Percentiles rank a stretch among this genome's conserved stretches.
phyloP scores from a whole-genome alignment of 2,113 vertebrate species.

The Poeciliopsis prolifica region DNA sequence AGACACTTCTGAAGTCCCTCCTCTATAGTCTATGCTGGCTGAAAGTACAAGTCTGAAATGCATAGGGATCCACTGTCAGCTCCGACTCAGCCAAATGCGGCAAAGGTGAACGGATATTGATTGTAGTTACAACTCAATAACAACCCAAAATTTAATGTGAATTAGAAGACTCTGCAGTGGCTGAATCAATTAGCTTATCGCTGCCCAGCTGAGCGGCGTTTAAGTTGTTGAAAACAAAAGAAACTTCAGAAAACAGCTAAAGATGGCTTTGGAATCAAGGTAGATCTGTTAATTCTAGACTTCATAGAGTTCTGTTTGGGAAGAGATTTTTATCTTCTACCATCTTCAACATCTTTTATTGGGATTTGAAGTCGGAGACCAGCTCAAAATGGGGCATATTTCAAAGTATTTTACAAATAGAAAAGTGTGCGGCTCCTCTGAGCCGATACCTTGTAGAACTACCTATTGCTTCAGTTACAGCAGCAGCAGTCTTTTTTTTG shows the following conservation, averaged over 20 bases:
- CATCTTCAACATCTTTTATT: neutral
- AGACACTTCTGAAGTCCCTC: neutral
- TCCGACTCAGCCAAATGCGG: neutral
- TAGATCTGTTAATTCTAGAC: neutral
- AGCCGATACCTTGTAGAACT: no score
- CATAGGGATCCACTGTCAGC: neutral
- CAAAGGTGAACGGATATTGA: neutral
- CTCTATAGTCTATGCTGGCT: neutral
- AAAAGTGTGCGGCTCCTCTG: no score
- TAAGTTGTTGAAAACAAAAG: neutral
- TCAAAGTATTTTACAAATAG: no score
- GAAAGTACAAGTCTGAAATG: neutral
- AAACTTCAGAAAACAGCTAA: neutral
- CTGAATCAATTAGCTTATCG: neutral
- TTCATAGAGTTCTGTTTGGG: neutral
- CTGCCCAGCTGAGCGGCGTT: neutral
- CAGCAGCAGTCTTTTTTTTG: no score
- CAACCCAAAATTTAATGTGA: conserved; percentile 3
- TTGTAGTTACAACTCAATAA: neutral
- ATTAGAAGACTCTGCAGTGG: neutral
- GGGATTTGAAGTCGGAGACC: neutral
- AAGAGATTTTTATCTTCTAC: neutral
- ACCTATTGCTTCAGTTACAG: no score
- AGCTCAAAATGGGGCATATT: no score
- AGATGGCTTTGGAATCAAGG: neutral